Evolutionary conservation across 2,113 vertebrate species (phyloP).

Genomic region (Trochalopteron elliotii): DNA sequence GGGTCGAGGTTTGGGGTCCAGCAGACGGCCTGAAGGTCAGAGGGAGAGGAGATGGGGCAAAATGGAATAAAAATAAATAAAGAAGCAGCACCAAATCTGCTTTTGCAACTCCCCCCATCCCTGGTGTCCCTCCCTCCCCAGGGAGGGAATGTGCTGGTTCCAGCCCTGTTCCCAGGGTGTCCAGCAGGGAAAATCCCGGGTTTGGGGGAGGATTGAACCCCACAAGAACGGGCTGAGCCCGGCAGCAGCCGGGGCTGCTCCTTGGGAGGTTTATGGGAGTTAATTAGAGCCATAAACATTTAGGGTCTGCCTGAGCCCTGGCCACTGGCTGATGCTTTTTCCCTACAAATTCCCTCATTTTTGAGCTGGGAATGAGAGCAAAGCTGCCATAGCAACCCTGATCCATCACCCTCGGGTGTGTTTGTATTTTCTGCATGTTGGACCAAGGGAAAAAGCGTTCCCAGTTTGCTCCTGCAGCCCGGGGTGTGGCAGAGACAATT

Average conservation of each 20-base stretch:
- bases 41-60: neutral
- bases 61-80: neutral
- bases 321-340: neutral
- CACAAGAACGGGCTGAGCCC: neutral
- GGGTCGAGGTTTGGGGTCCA: neutral
- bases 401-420: neutral
- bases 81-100: accelerated
- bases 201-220: neutral
- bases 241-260: neutral
- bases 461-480: neutral
- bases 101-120: neutral
- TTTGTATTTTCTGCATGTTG: accelerated
- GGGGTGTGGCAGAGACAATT: neutral
- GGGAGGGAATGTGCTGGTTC: accelerated
- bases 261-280: slow-evolving; percentile 26
- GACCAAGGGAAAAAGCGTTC: neutral
- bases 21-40: neutral
- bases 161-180: neutral
- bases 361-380: neutral
- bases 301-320: neutral
- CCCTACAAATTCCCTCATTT: neutral
- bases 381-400: neutral
- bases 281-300: slow-evolving; percentile 28
- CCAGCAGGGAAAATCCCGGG: neutral
- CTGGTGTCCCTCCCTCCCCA: accelerated